These are phyloP conservation scores for Cyclina sinensis DNA, from an alignment of 1,140 invertebrate species.

Conservation along the genomic window DNA sequence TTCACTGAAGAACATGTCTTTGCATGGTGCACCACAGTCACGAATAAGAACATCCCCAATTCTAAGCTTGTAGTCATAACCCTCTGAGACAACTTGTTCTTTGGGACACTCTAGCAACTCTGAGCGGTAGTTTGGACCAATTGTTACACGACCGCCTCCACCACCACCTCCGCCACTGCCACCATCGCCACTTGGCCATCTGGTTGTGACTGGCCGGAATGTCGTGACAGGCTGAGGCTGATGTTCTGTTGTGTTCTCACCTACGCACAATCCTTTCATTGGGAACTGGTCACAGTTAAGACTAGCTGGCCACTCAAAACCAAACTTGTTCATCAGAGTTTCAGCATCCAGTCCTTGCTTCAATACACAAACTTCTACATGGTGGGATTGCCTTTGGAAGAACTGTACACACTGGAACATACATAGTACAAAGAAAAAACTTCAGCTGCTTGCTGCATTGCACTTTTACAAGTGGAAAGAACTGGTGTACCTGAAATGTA, in stretches of 20 bases:
- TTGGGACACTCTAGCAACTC: constrained; percentile 90
- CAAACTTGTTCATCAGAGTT: constrained; percentile 96
- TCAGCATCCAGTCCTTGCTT: constrained; percentile 92
- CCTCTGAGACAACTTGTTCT: constrained; percentile 88
- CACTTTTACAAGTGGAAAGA: constrained; percentile 98
- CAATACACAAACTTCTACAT: constrained; percentile 90
- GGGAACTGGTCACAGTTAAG: constrained; percentile 97
- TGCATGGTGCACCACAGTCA: constrained; percentile 97
- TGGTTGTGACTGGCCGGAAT: constrained; percentile 52
- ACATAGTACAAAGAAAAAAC: constrained; percentile 98
- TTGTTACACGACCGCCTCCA: background rate
- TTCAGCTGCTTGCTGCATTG: constrained; percentile 97
- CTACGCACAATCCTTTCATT: constrained; percentile 94
- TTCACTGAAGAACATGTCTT: constrained; percentile 95
- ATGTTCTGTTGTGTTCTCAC: constrained; percentile 91
- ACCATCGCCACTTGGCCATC: background rate
- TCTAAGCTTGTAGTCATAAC: constrained; percentile 89
- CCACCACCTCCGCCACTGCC: constrained; percentile 5
- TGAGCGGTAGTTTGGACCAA: constrained; percentile 77
- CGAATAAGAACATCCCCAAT: constrained; percentile 88
- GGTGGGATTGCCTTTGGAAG: constrained; percentile 95
- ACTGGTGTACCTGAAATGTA: constrained; percentile 92
- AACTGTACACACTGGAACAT: constrained; percentile 96
- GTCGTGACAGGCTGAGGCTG: constrained; percentile 36
- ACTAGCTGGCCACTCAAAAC: constrained; percentile 97